Evolutionary conservation across 2,888 invertebrate genomes (phyloP).

Genomic region (Sussaba pulchella): DNA sequence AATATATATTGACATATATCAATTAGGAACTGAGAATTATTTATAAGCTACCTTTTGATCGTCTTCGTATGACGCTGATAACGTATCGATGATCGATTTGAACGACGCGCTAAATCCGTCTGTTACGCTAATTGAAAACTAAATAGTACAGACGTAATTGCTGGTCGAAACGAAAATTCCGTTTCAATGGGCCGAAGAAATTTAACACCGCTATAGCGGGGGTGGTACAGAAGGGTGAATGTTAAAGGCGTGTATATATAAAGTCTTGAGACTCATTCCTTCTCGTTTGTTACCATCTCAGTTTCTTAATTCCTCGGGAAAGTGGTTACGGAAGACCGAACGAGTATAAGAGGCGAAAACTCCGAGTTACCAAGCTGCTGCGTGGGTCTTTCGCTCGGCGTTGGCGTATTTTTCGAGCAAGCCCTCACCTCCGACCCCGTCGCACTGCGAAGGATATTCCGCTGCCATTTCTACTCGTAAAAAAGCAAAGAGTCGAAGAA

Average conservation of each 20-base stretch:
- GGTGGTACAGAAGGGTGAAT: background rate
- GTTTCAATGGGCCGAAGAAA: slow-evolving; percentile 6
- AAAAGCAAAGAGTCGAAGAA: slow-evolving; percentile 57
- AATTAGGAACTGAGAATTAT: no score
- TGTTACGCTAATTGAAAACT: background rate
- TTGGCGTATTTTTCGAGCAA: slow-evolving; percentile 54
- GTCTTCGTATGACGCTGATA: background rate
- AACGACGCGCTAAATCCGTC: background rate
- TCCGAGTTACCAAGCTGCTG: slow-evolving; percentile 38
- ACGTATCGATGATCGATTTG: background rate
- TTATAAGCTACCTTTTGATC: no score
- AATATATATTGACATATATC: slow-evolving; percentile 10
- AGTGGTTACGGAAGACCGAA: background rate
- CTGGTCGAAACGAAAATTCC: slow-evolving; percentile 7
- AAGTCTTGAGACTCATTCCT: slow-evolving; percentile 33
- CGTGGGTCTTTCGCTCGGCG: slow-evolving; percentile 38
- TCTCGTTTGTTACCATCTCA: slow-evolving; percentile 50
- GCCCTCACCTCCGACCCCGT: background rate
- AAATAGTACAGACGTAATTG: slow-evolving; percentile 7
- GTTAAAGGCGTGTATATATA: background rate
- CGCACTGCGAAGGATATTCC: slow-evolving; percentile 26
- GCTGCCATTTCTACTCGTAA: slow-evolving; percentile 39
- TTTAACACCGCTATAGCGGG: background rate
- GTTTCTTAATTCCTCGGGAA: slow-evolving; percentile 25
- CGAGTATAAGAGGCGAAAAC: slow-evolving; percentile 17